phyloP scores from a whole-genome alignment of 2,113 vertebrate genomes.

The Trogon melanurus region DNA sequence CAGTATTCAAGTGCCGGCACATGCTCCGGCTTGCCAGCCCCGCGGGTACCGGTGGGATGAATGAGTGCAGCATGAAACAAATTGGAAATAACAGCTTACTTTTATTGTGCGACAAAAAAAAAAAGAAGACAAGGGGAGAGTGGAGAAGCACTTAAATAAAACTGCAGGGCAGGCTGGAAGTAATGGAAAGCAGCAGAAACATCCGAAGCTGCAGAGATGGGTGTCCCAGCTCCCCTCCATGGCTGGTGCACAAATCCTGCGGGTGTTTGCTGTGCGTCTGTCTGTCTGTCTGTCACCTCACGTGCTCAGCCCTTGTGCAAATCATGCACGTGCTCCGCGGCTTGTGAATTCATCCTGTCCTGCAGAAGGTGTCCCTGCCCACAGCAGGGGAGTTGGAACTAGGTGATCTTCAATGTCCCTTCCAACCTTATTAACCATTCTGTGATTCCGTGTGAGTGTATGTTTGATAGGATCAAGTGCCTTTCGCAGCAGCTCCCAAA shows the following conservation, averaged over 20 bases:
- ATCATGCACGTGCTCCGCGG: fast-evolving
- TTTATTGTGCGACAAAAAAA: not conserved
- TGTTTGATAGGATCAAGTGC: no score
- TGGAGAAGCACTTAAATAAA: not conserved
- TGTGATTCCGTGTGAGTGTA: no score
- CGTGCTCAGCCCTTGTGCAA: fast-evolving
- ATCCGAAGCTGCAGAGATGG: not conserved
- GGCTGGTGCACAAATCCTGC: not conserved
- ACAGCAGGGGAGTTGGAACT: no score
- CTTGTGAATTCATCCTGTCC: not conserved
- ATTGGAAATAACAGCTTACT: not conserved
- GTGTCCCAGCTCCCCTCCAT: not conserved
- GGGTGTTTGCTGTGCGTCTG: no score
- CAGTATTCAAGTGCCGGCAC: not conserved
- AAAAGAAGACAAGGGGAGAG: not conserved
- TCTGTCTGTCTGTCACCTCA: not conserved
- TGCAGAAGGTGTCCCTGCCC: no score
- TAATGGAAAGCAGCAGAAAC: not conserved
- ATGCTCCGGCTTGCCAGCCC: not conserved
- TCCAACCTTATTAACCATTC: no score
- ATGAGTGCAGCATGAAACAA: not conserved
- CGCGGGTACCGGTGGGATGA: not conserved
- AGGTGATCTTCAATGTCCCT: no score
- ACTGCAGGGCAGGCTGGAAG: not conserved
- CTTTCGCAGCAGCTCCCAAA: fast-evolving